Evolutionary conservation across 2,888 invertebrate genomes (phyloP), one percentile per base, ranked within the genome.

Genomic region (Salpingus planirostris): DNA sequence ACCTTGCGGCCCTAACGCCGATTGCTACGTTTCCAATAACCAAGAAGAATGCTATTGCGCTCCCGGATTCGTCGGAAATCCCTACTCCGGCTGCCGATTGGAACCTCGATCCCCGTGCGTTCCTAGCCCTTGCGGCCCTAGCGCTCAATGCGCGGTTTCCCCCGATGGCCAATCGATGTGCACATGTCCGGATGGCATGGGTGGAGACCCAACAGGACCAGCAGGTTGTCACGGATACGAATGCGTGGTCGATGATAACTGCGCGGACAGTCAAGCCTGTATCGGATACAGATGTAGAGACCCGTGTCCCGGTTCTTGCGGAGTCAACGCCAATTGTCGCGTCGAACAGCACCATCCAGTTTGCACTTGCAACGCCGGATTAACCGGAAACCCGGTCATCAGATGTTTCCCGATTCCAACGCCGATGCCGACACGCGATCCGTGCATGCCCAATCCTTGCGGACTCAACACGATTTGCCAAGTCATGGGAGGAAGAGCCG

Each of bases 41-140:
- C 77, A 78, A 51, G 89, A 91, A 62, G 79, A 83, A 60, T 90
- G 90, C 60, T 87, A 79, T 61, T 91, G 90, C 51, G 77, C 75
- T 56, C 59, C 71, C 26, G 85, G 83, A 13, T 86, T 71, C 59
- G 70, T 71, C 24, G 90, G 89, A 11, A 84, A 90, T 67, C 80
- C 89, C 3, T 85, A 86, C 50, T 70, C 74, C 14, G 80, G 77
- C n/a, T 89, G 88, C 54, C 70, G 73, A 47, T 69, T 74, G 27
- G 75, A 79, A 59, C 79, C 80, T 46, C 69, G 65, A 24, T 73
- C 74, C 51, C 79, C 81, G 1, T 90, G 89, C 50, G 68, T 73
- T 47, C 84, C 86, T 21, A 86, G 78, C 57, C 85, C 86, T 8
- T 90, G 90, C 54, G 87, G 87, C 12, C 79, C 80, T 12, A 79